phyloP scores from a whole-genome alignment of 2,113 vertebrate species.

The Engystomops pustulosus region DNA sequence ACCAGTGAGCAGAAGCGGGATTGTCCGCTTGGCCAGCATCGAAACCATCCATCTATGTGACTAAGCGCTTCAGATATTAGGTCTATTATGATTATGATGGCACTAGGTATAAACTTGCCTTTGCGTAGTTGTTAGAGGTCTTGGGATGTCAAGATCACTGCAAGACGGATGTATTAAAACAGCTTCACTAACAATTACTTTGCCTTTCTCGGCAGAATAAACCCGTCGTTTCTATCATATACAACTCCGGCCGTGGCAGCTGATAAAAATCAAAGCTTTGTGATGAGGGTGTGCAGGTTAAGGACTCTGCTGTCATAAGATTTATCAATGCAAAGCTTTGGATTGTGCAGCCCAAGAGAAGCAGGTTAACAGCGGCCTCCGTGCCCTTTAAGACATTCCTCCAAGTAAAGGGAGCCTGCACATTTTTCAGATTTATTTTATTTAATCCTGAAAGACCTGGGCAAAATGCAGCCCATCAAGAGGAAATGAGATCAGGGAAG shows the following conservation, averaged over 20 bases:
- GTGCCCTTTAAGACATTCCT: constrained; percentile 63
- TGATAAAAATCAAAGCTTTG: constrained; percentile 42
- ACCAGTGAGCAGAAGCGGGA: constrained; percentile 9
- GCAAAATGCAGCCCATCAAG: constrained; percentile 71
- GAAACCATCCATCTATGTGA: constrained; percentile 43
- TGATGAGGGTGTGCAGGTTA: constrained; percentile 47
- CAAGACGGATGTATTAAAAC: constrained; percentile 38
- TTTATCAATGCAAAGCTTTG: constrained; percentile 41
- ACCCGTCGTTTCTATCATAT: constrained; percentile 35
- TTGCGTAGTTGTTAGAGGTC: constrained; percentile 36
- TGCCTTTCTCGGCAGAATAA: constrained; percentile 41
- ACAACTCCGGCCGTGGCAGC: constrained; percentile 41
- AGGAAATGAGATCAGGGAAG: constrained; percentile 63
- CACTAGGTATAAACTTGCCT: constrained; percentile 47
- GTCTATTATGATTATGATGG: constrained; percentile 26
- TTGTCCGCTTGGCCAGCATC: background rate
- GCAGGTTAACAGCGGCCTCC: constrained; percentile 62
- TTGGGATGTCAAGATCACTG: constrained; percentile 33
- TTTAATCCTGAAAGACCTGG: constrained; percentile 72
- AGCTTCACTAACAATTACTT: constrained; percentile 30
- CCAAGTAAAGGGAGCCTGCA: constrained; percentile 53
- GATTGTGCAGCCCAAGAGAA: constrained; percentile 29
- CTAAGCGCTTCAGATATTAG: constrained; percentile 23
- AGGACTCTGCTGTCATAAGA: constrained; percentile 42
- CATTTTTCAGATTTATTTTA: constrained; percentile 71